Conservation (phyloP, 2,888 invertebrate species). For the Eupeodes latifasciatus region DNA sequence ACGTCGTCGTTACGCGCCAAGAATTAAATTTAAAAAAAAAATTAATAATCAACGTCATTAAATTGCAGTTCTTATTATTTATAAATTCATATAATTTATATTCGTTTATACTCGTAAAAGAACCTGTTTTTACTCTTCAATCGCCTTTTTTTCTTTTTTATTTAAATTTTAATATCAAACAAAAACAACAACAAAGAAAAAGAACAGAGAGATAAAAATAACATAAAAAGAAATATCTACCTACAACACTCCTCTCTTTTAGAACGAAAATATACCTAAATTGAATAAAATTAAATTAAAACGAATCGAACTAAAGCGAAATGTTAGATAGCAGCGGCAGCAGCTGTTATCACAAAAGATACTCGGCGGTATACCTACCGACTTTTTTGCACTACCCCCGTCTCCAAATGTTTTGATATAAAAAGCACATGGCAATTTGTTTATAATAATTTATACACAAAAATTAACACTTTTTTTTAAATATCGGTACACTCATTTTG, state of each 20-base stretch:
- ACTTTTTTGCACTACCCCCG: conserved; percentile 22
- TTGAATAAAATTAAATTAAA: conserved; percentile 16
- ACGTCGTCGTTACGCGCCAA: conserved; percentile 28
- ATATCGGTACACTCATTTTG: neutral
- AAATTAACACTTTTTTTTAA: no score
- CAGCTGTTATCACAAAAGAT: conserved; percentile 27
- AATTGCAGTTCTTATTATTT: conserved; percentile 35
- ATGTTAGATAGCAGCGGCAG: neutral
- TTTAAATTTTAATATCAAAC: conserved; percentile 7
- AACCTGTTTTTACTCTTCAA: conserved; percentile 32
- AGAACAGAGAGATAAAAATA: conserved; percentile 14
- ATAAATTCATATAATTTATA: conserved; percentile 18
- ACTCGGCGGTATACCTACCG: neutral
- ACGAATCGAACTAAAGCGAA: neutral
- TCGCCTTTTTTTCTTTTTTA: no score
- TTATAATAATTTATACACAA: no score
- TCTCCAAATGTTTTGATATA: neutral
- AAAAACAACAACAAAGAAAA: neutral
- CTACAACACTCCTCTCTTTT: neutral
- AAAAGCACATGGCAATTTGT: conserved; percentile 20
- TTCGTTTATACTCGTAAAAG: conserved; percentile 14
- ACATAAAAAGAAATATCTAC: neutral
- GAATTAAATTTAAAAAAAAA: conserved; percentile 21
- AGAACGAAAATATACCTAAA: conserved; percentile 14
- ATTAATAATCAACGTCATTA: conserved; percentile 31